Base-by-base conservation (phyloP, 2,797 vertebrate genomes). In the Calcarius lapponicus region DNA sequence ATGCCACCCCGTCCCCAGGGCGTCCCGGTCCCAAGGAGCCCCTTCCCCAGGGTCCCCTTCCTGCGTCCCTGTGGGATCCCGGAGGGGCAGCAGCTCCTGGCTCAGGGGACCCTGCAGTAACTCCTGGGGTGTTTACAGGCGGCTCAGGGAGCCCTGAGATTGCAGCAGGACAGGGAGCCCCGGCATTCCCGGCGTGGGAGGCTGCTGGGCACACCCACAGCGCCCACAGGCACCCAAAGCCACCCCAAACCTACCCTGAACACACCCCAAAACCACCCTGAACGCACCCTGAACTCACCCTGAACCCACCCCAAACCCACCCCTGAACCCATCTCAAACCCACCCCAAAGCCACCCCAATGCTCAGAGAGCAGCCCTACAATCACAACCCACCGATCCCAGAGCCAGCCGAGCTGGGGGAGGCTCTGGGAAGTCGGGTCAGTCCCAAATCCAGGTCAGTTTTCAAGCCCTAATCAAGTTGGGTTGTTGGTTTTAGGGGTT, bases 1-100 rank as follows among this genome's bases (percentile, higher is more conserved):
- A 36, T 0, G 17, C 36, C 36, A 36, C 36, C 13, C 0, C 0
- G 34, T 26, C 57, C 58, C 40, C 15, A 17, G 7, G 9, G 18
- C 19, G 48, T 56, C 76, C 50, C 13, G 4, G 17, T 18, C 29
- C n/a, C 36, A 3, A 2, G n/a, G 17, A 21, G 17, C 7, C 47
- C 31, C 13, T 5, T 48, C 62, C 64, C 42, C 61, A 3, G 22
- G 0, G 15, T 29, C 20, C 25, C 50, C 17, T 12, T 13, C 5
- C n/a, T 14, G 16, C 7, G 20, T 84, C 38, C 51, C 71, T 13
- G 6, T 1, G 53, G 53, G 18, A 3, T 25, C 31, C 38, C 57
- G 10, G 1, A 13, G 70, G 43, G 81, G 11, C 70, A 2, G 20
- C 36, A 65, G 60, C 61, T 48, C 47, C 45, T 0, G 43, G 2